Percentiles rank a stretch among this genome's conserved stretches.
Evolutionary conservation across 2,113 vertebrate genomes (phyloP).

Genomic region (Bambusicola thoracicus): DNA sequence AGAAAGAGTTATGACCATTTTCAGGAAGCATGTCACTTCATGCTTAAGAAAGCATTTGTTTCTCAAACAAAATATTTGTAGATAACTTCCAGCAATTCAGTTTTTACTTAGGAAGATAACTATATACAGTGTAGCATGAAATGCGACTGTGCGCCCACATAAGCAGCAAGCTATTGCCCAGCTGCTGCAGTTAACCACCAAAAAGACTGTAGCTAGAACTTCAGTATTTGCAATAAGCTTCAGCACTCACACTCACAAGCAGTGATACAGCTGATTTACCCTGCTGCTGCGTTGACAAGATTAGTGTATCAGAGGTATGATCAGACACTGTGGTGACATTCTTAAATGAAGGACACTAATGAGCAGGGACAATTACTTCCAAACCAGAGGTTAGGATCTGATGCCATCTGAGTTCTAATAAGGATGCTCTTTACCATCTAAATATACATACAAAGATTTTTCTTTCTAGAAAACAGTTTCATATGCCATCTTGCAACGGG

Average conservation of each 20-base stretch:
- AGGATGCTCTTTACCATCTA: neutral
- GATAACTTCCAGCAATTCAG: neutral
- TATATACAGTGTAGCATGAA: neutral
- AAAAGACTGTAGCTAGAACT: neutral
- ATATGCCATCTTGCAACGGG: neutral
- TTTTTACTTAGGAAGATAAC: neutral
- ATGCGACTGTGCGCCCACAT: neutral
- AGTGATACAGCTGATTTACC: neutral
- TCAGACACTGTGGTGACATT: neutral
- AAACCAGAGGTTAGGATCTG: neutral
- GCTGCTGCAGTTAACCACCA: neutral
- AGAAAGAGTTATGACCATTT: neutral
- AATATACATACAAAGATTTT: neutral
- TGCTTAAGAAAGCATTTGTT: neutral
- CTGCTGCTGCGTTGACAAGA: neutral
- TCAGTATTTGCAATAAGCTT: neutral
- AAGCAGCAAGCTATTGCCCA: neutral
- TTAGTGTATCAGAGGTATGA: fast-evolving
- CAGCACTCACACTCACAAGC: fast-evolving
- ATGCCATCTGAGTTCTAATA: neutral
- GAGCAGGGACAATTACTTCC: neutral
- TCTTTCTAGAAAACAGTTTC: neutral
- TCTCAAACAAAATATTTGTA: neutral
- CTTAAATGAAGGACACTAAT: neutral
- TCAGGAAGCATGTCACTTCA: neutral